phyloP scores from a whole-genome alignment of 2,113 vertebrate species.

The Phyllopteryx taeniolatus region DNA sequence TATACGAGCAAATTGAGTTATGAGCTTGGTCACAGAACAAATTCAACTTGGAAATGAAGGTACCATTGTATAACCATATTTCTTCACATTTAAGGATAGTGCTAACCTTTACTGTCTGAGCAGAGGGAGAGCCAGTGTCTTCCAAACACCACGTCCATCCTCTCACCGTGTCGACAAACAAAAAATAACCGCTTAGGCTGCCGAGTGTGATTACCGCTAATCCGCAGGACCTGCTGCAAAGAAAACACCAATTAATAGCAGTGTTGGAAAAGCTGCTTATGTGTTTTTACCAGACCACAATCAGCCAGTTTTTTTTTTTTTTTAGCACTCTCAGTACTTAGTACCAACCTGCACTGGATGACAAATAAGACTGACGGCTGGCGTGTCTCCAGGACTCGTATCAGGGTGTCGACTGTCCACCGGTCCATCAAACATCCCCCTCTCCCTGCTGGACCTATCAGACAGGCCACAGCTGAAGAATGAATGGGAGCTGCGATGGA shows the following conservation, averaged over 20 bases:
- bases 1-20: not conserved
- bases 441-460: constrained; percentile 59
- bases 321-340: too few species aligned
- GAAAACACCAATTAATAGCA: not conserved
- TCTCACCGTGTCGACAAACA: constrained; percentile 95
- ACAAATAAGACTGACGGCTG: constrained; percentile 85
- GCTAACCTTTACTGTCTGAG: constrained; percentile 94
- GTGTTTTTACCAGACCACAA: not conserved
- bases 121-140: constrained; percentile 97
- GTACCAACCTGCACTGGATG: constrained; percentile 84
- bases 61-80: constrained; percentile 37
- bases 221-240: constrained; percentile 80
- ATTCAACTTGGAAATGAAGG: not conserved
- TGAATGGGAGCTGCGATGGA: constrained; percentile 82
- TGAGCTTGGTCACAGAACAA: too few species aligned
- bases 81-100: constrained; percentile 15
- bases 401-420: constrained; percentile 83
- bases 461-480: constrained; percentile 80
- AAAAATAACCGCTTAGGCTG: constrained; percentile 87
- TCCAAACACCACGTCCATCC: constrained; percentile 98
- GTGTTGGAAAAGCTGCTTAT: not conserved
- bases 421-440: constrained; percentile 75
- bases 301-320: not conserved
- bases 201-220: constrained; percentile 73
- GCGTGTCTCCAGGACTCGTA: constrained; percentile 73